Evolutionary conservation across 2,113 vertebrate genomes (phyloP), one percentile per base, ranked within the genome.

Genomic region (Ornithorhynchus anatinus): DNA sequence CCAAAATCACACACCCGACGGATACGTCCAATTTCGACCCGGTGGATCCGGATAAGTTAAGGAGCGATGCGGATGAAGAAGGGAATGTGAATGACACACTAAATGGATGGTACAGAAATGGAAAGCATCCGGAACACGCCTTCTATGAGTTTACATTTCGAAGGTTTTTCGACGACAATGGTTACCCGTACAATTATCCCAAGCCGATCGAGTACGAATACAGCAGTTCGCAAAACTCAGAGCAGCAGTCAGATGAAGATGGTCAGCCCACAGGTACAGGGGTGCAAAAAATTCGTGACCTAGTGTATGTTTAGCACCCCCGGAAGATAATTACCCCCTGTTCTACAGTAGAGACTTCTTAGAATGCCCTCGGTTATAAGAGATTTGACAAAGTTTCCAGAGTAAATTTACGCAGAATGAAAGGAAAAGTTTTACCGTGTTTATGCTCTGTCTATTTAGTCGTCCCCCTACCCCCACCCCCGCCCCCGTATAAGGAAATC

Each of bases 131-230:
- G 7, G 97, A 99, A 48, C 97, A 99, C 72, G 98, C 97, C 75
- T 99, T 99, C 82, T 99, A 99, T 80, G 97, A 99, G 84, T 99
- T 99, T 86, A 99, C 97, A 58, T 99, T 99, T 89, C 94, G 98
- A 32, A 96, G 98, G 72, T 99, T 99, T 94, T 99, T 99, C 56
- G 98, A 99, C 79, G 97, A 99, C 86, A 98, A 99, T 78, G 97
- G 98, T 19, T 96, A 99, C 79, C 98, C 97, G 0, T 98, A 99
- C 91, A 98, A 96, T 93, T 97, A 96, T 80, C 97, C 97, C 75
- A 98, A 98, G 63, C 97, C 97, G 76, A 96, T 99, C 57, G 94
- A 96, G 80, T 96, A 96, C 23, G 96, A 97, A 67, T 94, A 93
- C 53, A 90, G 91, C 23, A 89, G 87, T 54, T 91, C 91, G 62